Evolutionary conservation across 2,113 vertebrate species (phyloP), one percentile per base, ranked within the genome.

Genomic region (Calidris pygmaea): DNA sequence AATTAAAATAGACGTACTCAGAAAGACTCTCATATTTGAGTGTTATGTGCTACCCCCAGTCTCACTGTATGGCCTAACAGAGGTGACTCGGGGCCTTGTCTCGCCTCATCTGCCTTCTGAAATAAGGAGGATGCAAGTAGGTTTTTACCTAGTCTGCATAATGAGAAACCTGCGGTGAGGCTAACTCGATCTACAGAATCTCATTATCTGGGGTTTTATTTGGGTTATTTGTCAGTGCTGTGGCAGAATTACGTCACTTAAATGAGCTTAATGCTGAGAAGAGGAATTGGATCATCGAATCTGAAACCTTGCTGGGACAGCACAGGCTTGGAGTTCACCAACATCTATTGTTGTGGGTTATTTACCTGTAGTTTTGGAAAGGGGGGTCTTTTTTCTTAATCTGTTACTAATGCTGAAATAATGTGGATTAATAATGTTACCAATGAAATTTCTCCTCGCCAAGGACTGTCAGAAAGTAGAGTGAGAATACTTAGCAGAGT

Each of bases 111-210:
- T 75, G 82, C 78, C 53, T 85, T 81, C 66, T 79, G 78, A 55
- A 92, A 75, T 34, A 43, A 87, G 41, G 59, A 70, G 37, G 85
- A 75, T 95, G 82, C 91, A 79, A 79, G 13, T 3, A 48, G 66
- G n/a, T 79, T 92, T 85, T 73, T 72, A 34, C 78, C 52, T 53
- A 19, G 55, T 85, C 60, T 71, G 89, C 53, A 24, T 78, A 65
- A 93, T 78, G 81, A 87, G 66, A 93, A 87, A 65, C 53, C 62
- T 48, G 53, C 35, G 47, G 47, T 39, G 67, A 60, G 72, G 67
- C 58, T 45, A 63, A 60, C 50, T 81, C 94, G 92, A 87, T 85
- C 85, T 89, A 43, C 37, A 85, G 82, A 89, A 95, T 91, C 96
- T 95, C 81, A 91, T 95, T 91, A 87, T 59, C 27, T 47, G 67